phyloP scores from a whole-genome alignment of 1,140 invertebrate species.

The Drosophila ohnishii region DNA sequence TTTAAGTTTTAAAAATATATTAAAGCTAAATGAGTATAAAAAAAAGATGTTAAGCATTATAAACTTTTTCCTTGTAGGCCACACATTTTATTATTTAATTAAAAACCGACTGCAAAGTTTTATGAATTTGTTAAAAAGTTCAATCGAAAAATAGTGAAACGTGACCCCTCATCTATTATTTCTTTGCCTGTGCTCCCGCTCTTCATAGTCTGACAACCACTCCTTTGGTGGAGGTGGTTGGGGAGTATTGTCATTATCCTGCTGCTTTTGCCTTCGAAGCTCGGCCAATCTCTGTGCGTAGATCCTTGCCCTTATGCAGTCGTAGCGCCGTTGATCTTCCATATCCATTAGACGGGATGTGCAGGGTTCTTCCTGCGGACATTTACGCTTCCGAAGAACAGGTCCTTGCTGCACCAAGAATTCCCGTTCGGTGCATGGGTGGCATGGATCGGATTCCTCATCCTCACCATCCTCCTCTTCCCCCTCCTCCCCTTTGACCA shows the following conservation, averaged over 20 bases:
- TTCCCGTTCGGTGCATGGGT: not conserved
- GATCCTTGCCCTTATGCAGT: not conserved
- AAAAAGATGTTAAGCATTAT: too few relatives aligned
- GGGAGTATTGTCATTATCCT: not conserved
- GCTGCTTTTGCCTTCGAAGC: not conserved
- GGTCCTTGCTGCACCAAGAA: not conserved
- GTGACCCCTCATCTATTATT: not conserved
- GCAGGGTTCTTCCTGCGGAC: slow-evolving; percentile 2
- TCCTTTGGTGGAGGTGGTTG: not conserved
- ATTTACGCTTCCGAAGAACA: not conserved
- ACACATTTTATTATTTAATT: not conserved
- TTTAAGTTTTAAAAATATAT: slow-evolving; percentile 3
- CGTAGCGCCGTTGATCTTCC: not conserved
- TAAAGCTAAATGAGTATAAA: not conserved
- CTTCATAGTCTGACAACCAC: not conserved
- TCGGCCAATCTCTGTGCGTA: not conserved
- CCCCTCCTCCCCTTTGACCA: not conserved
- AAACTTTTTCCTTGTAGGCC: not conserved
- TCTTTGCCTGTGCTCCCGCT: not conserved
- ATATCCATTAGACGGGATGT: not conserved
- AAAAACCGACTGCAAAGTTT: slow-evolving; percentile 1
- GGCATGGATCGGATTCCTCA: not conserved
- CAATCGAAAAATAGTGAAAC: not conserved
- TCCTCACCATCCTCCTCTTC: not conserved
- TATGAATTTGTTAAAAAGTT: not conserved